A percentile compares a stretch with the other conserved stretches of the same genome.
These are phyloP conservation scores for Fundulus diaphanus DNA, from an alignment of 2,797 vertebrate genomes.

Conservation along the genomic window DNA sequence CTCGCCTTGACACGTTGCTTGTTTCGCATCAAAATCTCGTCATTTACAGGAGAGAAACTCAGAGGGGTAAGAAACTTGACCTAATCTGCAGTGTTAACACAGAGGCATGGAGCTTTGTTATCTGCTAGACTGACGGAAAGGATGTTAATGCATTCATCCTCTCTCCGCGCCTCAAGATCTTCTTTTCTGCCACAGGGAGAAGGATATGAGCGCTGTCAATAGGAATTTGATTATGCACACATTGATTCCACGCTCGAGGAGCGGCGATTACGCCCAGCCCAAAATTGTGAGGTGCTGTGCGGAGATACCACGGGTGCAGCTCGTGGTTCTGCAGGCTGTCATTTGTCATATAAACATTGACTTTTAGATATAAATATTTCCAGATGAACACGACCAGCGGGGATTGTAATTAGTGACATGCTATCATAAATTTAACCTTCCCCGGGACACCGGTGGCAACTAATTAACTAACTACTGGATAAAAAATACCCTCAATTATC, in stretches of 20 bases:
- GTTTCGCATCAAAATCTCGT: constrained; percentile 99
- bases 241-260: constrained; percentile 79
- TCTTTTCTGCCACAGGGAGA: constrained; percentile 78
- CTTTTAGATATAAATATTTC: constrained; percentile 84
- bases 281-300: constrained; percentile 54
- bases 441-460: constrained; percentile 82
- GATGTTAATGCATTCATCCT: constrained; percentile 99
- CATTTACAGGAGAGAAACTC: constrained; percentile 99
- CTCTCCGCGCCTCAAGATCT: constrained; percentile 80
- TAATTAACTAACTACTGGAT: constrained; percentile 86
- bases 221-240: constrained; percentile 85
- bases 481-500: constrained; percentile 86
- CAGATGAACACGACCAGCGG: constrained; percentile 86
- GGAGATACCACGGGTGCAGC: constrained; percentile 56
- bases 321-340: constrained; percentile 75
- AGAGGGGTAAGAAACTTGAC: constrained; percentile 99
- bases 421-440: constrained; percentile 87
- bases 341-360: constrained; percentile 84
- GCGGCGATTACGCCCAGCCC: constrained; percentile 75
- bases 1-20: constrained; percentile 99
- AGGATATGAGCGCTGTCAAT: constrained; percentile 84
- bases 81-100: constrained; percentile 99
- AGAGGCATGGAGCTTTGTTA: constrained; percentile 97
- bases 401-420: constrained; percentile 85
- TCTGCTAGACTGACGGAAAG: constrained; percentile 94